phyloP scores from a whole-genome alignment of 2,797 vertebrate genomes.

The Artibeus lituratus region DNA sequence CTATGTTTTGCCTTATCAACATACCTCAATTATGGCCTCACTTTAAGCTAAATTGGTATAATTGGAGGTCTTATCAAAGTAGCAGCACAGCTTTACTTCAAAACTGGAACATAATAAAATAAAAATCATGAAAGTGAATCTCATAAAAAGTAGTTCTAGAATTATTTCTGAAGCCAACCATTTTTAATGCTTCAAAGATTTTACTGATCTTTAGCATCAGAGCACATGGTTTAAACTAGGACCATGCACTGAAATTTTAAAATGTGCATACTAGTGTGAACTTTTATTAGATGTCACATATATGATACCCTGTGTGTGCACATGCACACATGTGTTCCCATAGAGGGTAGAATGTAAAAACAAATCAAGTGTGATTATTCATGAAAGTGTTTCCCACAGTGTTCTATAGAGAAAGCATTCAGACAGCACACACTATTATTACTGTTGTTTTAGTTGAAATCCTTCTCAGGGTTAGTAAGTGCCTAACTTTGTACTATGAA shows the following conservation, averaged over 20 bases:
- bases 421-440: background rate
- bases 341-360: background rate
- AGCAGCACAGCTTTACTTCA: background rate
- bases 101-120: background rate
- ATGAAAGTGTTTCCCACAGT: background rate
- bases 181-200: background rate
- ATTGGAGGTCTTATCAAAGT: background rate
- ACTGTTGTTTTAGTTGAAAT: background rate
- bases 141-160: background rate
- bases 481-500: background rate
- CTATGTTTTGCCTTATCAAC: conserved; percentile 29
- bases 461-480: background rate
- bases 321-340: background rate
- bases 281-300: background rate
- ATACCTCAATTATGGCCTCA: conserved; percentile 18
- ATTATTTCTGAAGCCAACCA: background rate
- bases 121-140: background rate
- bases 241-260: background rate
- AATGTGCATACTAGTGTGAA: background rate
- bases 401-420: background rate
- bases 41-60: conserved; percentile 14
- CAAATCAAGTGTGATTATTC: background rate
- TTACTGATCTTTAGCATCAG: background rate
- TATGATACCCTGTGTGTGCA: background rate
- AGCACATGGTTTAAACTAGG: background rate